Base-by-base conservation (phyloP, 2,113 vertebrate genomes). In the Lasiurus cinereus region DNA sequence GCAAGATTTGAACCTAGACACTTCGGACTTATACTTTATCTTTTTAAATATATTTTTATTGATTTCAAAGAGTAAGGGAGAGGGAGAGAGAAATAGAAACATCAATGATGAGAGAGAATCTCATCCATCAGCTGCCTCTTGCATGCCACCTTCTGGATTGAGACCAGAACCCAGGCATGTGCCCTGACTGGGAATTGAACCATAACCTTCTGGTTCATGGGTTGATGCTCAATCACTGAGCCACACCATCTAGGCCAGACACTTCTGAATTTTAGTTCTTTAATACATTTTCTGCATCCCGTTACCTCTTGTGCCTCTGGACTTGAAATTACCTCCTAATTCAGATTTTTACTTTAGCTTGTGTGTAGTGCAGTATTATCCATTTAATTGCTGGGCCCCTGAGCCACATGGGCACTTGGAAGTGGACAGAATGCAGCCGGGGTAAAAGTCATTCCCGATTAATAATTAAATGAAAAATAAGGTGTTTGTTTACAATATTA, bases 391-490 rank as follows among this genome's bases (percentile, higher is more conserved):
- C 31, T 6, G 9, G 48, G 62, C 46, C 52, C 6, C 67, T 73
- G 46, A 95, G 19, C 36, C 70, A 46, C 31, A 6, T 13, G 31
- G 79, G 66, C 62, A 39, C 56, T 83, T 43, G 52, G 27, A 29
- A 54, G n/a, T 83, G 52, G 91, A 69, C 59, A 86, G 29, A 67
- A 89, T 46, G 14, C 66, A 70, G 67, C 77, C 39, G 90, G 69
- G 9, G 15, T 67, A 85, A 94, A 91, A 94, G 54, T 96, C 76
- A 93, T 93, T 95, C 36, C 64, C 83, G 62, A 96, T 93, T 88
- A 96, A 97, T 95, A 92, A 96, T 95, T 97, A 94, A 95, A 93
- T 88, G 92, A 95, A 79, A 94, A 94, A 94, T 82, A 93, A 93
- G 70, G 70, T 95, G 59, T 96, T 95, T 96, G 82, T 97, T 96